phyloP scores from a whole-genome alignment of 2,888 invertebrate species.

The Lasioglossum lativentre region DNA sequence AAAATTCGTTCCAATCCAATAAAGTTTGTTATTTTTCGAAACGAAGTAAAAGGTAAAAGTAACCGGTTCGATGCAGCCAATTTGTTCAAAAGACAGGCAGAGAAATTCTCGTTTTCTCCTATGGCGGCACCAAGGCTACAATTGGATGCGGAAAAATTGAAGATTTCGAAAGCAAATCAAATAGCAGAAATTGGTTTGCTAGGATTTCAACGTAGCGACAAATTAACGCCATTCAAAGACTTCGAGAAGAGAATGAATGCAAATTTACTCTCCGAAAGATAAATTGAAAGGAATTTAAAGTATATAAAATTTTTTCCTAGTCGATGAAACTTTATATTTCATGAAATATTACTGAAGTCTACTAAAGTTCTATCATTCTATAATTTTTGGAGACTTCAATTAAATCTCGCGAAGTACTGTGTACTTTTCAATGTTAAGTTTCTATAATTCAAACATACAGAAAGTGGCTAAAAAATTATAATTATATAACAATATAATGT shows the following conservation, averaged over 20 bases:
- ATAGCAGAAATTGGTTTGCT: background rate
- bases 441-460: too few species aligned
- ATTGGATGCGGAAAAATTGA: background rate
- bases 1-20: background rate
- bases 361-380: too few species aligned
- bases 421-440: too few species aligned
- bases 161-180: background rate
- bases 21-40: background rate
- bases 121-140: background rate
- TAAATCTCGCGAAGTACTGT: too few species aligned
- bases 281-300: too few species aligned
- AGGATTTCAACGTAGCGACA: background rate
- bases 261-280: background rate
- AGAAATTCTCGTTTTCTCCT: background rate
- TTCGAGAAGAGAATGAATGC: background rate
- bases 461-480: too few species aligned
- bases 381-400: too few species aligned
- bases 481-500: too few species aligned
- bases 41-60: background rate
- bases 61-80: background rate
- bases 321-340: background rate
- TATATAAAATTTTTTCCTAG: background rate
- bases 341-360: too few species aligned
- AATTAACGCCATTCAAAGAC: background rate
- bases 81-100: background rate